Evolutionary conservation across 2,797 vertebrate species (phyloP).

Genomic region (Melanotaenia nigrans): DNA sequence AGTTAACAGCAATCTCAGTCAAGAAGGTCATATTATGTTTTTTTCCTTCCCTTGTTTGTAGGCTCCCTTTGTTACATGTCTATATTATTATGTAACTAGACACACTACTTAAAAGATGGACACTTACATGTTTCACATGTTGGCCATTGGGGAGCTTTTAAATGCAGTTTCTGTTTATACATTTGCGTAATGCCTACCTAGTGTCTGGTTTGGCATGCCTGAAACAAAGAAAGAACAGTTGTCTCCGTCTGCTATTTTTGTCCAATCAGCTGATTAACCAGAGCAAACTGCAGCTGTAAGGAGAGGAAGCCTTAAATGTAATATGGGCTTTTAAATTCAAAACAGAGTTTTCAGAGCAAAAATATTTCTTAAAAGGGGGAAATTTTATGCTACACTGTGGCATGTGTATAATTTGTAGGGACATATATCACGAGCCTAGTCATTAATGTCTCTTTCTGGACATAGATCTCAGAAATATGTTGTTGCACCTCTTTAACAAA

Average conservation of each 20-base stretch:
- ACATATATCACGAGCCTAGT: conserved; percentile 35
- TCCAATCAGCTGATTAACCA: conserved; percentile 3
- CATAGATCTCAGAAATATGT: conserved; percentile 44
- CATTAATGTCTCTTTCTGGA: conserved; percentile 48
- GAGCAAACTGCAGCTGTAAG: neutral
- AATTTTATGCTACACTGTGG: conserved; percentile 33
- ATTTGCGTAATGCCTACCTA: neutral
- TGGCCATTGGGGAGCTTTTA: neutral
- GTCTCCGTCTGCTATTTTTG: neutral
- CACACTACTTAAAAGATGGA: neutral
- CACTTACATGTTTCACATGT: neutral
- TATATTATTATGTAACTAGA: no score
- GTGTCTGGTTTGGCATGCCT: neutral
- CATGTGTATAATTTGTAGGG: conserved; percentile 45
- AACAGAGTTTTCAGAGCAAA: conserved; percentile 2
- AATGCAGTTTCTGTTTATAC: neutral
- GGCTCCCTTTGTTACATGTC: neutral
- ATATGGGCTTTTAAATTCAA: neutral
- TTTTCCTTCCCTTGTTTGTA: neutral
- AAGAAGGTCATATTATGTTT: neutral
- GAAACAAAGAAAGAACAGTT: conserved; percentile 14
- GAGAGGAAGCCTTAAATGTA: neutral
- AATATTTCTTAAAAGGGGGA: conserved; percentile 30
- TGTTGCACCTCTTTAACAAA: conserved; percentile 53
- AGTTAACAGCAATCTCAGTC: neutral